Percentiles rank a stretch among this genome's conserved stretches.
These are phyloP conservation scores for Staurois parvus DNA, from an alignment of 2,797 vertebrate species.

Conservation along the genomic window DNA sequence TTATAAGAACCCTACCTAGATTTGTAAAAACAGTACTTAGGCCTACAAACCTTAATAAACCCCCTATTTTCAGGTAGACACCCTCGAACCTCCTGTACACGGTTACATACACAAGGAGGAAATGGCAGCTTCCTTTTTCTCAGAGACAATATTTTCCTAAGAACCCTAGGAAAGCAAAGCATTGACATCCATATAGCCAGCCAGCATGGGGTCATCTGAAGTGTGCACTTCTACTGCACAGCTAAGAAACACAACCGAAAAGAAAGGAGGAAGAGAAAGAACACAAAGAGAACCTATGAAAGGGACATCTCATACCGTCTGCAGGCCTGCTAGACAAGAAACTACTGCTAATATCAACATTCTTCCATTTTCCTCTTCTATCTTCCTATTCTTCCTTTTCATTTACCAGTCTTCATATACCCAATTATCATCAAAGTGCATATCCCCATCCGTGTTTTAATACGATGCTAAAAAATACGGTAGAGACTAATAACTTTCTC, in stretches of 20 bases:
- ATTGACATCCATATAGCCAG: conserved; percentile 21
- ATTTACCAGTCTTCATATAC: too few relatives aligned
- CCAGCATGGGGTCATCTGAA: conserved; percentile 30
- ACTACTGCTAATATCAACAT: neutral
- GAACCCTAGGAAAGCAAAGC: conserved; percentile 16
- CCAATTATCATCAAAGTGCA: too few relatives aligned
- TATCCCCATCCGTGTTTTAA: too few relatives aligned
- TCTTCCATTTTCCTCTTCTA: too few relatives aligned
- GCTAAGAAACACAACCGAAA: neutral
- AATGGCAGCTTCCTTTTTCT: conserved; percentile 35
- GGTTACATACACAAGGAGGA: conserved; percentile 23
- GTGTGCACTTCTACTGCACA: conserved; percentile 2
- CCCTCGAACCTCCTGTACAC: too few relatives aligned
- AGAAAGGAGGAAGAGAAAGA: neutral
- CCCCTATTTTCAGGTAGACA: too few relatives aligned
- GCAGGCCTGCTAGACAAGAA: neutral
- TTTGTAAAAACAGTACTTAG: too few relatives aligned
- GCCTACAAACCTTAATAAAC: too few relatives aligned
- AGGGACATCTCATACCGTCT: neutral
- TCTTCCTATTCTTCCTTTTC: too few relatives aligned
- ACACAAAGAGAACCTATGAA: neutral
- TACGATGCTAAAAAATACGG: too few relatives aligned
- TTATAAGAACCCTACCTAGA: too few relatives aligned
- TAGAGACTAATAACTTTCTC: too few relatives aligned
- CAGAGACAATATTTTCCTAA: conserved; percentile 39